A percentile compares a stretch with the other conserved stretches of the same genome.
These are phyloP conservation scores for Odontocolon sp. DNA, from an alignment of 2,888 invertebrate species.

Conservation along the genomic window DNA sequence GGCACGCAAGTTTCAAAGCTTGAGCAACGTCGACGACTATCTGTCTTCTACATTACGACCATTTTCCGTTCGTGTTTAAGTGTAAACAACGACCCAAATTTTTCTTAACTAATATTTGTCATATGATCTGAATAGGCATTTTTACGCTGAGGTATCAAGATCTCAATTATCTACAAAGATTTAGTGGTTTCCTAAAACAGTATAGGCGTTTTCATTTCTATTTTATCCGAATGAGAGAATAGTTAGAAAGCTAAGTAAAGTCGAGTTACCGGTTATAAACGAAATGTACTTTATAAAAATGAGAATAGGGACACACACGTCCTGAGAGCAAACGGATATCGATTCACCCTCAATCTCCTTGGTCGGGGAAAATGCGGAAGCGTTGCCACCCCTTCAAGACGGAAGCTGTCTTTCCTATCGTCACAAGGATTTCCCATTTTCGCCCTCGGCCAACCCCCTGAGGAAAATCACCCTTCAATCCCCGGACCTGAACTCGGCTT, in stretches of 20 bases:
- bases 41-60: not conserved
- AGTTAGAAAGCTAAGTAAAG: not conserved
- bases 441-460: not conserved
- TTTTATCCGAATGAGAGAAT: not conserved
- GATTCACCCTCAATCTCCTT: slow-evolving; percentile 23
- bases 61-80: not conserved
- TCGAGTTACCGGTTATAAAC: not conserved
- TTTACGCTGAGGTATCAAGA: not conserved
- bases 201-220: not conserved
- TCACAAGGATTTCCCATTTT: slow-evolving; percentile 17
- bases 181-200: not conserved
- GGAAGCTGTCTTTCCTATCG: slow-evolving; percentile 6
- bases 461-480: slow-evolving; percentile 5
- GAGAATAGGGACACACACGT: not conserved
- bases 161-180: not conserved
- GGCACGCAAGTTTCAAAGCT: slow-evolving; percentile 38
- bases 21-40: not conserved
- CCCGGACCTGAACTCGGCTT: not conserved
- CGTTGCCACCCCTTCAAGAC: slow-evolving; percentile 3
- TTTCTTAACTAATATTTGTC: not conserved
- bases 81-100: not conserved
- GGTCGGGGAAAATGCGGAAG: slow-evolving; percentile 6
- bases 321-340: slow-evolving; percentile 1
- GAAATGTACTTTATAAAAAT: not conserved
- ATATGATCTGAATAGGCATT: not conserved